These are phyloP conservation scores for Campopleginae sp. DNA, from an alignment of 2,888 invertebrate species.

Conservation along the genomic window DNA sequence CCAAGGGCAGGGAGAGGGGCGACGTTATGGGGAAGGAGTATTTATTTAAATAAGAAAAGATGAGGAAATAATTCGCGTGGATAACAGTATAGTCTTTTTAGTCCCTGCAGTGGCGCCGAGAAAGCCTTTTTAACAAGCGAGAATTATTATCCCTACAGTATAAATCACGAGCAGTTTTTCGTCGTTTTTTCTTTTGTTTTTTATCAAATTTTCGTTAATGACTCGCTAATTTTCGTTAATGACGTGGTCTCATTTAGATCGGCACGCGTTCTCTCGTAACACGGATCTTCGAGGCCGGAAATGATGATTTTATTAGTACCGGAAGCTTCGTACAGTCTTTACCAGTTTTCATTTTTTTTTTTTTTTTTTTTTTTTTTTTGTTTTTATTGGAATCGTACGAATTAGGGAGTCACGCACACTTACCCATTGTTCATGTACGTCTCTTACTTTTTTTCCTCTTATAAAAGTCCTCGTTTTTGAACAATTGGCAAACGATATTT, in stretches of 20 bases:
- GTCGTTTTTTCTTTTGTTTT: slow-evolving; percentile 11
- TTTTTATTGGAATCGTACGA: slow-evolving; percentile 23
- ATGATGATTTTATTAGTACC: slow-evolving; percentile 64
- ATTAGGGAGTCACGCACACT: slow-evolving; percentile 35
- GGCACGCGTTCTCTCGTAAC: not conserved
- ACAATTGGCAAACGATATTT: slow-evolving; percentile 51
- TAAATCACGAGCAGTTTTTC: slow-evolving; percentile 52
- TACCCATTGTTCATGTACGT: slow-evolving; percentile 8
- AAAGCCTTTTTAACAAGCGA: slow-evolving; percentile 49
- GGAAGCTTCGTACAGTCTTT: slow-evolving; percentile 68
- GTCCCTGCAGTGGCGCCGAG: slow-evolving; percentile 56
- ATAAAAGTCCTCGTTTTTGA: slow-evolving; percentile 43
- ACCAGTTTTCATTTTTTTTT: slow-evolving; percentile 36
- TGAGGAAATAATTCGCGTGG: slow-evolving; percentile 34
- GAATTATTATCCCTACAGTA: slow-evolving; percentile 55
- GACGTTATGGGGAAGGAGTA: slow-evolving; percentile 65
- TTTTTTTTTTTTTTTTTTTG: not conserved
- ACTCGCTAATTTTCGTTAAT: not conserved
- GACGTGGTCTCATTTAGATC: slow-evolving; percentile 8
- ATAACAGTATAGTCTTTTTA: slow-evolving; percentile 41
- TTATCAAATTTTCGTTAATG: slow-evolving; percentile 15
- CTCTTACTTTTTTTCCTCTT: slow-evolving; percentile 9
- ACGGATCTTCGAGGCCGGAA: slow-evolving; percentile 37
- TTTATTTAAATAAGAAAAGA: slow-evolving; percentile 64
- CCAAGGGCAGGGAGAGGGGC: slow-evolving; percentile 44